Conservation (phyloP, 2,888 invertebrate species). For the Andricus quercusramuli region DNA sequence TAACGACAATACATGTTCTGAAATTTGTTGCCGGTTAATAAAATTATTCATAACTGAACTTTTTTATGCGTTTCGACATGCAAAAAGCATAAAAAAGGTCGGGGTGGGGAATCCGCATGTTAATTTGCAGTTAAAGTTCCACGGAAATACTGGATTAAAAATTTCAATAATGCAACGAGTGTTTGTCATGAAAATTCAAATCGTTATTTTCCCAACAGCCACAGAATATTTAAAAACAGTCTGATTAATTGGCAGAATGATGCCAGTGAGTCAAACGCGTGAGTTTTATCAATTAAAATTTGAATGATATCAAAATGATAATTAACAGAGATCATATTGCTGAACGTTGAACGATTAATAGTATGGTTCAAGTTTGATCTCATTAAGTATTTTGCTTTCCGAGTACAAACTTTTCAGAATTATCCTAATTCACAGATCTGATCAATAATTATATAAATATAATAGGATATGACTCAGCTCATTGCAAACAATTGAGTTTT, state of each 20-base stretch:
- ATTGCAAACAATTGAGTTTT: too few relatives aligned
- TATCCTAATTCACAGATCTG: too few relatives aligned
- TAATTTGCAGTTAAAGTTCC: constrained; percentile 25
- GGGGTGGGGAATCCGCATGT: constrained; percentile 22
- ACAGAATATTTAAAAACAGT: constrained; percentile 30
- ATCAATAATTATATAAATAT: too few relatives aligned
- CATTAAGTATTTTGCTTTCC: not conserved
- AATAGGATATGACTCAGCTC: too few relatives aligned
- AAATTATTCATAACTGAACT: constrained; percentile 20
- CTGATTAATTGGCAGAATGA: constrained; percentile 7
- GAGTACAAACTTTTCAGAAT: too few relatives aligned
- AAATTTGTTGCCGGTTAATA: not conserved
- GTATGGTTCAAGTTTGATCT: not conserved
- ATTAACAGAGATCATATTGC: not conserved
- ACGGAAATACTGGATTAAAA: constrained; percentile 28
- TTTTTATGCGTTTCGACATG: constrained; percentile 31
- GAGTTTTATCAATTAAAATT: not conserved
- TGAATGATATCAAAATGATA: constrained; percentile 1
- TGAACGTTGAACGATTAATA: not conserved
- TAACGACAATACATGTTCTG: not conserved
- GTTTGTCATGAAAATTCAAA: constrained; percentile 38
- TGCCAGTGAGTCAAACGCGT: constrained; percentile 4
- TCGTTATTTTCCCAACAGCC: constrained; percentile 21
- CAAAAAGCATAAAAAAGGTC: constrained; percentile 13
- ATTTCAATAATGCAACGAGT: constrained; percentile 34